Evolutionary conservation across 1,140 invertebrate species (phyloP).

Genomic region (Liolophura sinensis): DNA sequence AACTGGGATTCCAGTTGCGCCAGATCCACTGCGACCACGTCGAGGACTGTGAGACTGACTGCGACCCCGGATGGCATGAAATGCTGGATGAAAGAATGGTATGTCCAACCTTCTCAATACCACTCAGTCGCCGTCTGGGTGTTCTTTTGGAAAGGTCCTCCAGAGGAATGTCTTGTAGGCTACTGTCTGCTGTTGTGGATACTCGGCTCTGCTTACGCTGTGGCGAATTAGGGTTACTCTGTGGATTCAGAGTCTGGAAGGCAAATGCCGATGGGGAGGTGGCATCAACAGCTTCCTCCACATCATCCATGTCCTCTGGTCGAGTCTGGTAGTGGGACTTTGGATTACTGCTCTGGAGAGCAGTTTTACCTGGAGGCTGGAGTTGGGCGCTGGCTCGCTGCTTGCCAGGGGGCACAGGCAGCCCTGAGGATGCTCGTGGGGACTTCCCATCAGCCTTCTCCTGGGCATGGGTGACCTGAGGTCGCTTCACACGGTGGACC

Average conservation of each 20-base stretch:
- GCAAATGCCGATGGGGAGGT: slow-evolving; percentile 71
- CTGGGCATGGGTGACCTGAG: slow-evolving; percentile 1
- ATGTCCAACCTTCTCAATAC: slow-evolving; percentile 19
- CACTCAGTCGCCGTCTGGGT: slow-evolving; percentile 7
- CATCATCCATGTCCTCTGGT: slow-evolving; percentile 7
- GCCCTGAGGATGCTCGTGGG: slow-evolving; percentile 11
- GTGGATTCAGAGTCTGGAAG: slow-evolving; percentile 66
- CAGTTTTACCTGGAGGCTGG: neutral
- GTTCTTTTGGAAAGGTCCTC: slow-evolving; percentile 69
- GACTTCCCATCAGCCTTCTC: slow-evolving; percentile 3
- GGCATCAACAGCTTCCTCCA: slow-evolving; percentile 44
- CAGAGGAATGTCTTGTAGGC: slow-evolving; percentile 74
- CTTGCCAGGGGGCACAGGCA: neutral
- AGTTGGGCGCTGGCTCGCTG: neutral
- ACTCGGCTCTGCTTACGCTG: slow-evolving; percentile 15
- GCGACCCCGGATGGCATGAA: slow-evolving; percentile 7
- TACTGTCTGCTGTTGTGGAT: slow-evolving; percentile 17
- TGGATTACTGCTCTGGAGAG: neutral
- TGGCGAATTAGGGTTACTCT: slow-evolving; percentile 63
- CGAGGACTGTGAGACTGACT: slow-evolving; percentile 45
- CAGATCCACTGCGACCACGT: slow-evolving; percentile 19
- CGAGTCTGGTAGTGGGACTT: slow-evolving; percentile 1
- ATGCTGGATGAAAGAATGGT: slow-evolving; percentile 12
- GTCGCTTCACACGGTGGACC: neutral
- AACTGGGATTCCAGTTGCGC: neutral